phyloP scores from a whole-genome alignment of 2,797 vertebrate species.

The Notolabrus celidotus region DNA sequence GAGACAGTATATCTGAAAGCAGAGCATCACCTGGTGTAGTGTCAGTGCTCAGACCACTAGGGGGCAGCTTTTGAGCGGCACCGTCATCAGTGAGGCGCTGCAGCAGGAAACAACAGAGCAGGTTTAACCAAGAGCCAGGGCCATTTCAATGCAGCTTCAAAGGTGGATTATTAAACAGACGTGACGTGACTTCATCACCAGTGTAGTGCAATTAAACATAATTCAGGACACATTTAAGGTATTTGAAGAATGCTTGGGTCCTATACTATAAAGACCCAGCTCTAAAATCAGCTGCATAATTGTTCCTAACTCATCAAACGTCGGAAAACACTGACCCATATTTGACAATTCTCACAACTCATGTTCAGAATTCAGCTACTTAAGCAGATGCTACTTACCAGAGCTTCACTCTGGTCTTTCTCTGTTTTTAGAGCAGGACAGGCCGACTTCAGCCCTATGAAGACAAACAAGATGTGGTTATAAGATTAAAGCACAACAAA shows the following conservation, averaged over 20 bases:
- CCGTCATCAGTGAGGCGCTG: constrained; percentile 81
- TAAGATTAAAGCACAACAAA: constrained; percentile 18
- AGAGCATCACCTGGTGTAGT: constrained; percentile 84
- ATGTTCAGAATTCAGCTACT: no score
- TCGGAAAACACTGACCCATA: no score
- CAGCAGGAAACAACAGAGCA: constrained; percentile 74
- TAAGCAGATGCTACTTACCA: constrained; percentile 78
- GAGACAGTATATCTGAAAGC: constrained; percentile 38
- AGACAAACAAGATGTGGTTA: constrained; percentile 20
- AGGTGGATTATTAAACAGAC: constrained; percentile 10
- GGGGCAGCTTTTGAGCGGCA: constrained; percentile 83
- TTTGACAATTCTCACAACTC: no score
- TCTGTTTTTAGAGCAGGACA: constrained; percentile 73
- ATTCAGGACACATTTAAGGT: neutral
- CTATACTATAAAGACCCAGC: constrained; percentile 2
- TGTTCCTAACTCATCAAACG: neutral
- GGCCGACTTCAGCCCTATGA: constrained; percentile 77
- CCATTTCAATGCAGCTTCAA: constrained; percentile 40
- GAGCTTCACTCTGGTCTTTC: constrained; percentile 79
- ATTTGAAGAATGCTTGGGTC: constrained; percentile 3
- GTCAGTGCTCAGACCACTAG: constrained; percentile 83
- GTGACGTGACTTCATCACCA: neutral
- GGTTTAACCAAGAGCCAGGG: constrained; percentile 61
- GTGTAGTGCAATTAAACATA: neutral
- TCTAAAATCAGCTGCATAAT: neutral